Conservation (phyloP, 2,797 vertebrate species). For the Luscinia luscinia region DNA sequence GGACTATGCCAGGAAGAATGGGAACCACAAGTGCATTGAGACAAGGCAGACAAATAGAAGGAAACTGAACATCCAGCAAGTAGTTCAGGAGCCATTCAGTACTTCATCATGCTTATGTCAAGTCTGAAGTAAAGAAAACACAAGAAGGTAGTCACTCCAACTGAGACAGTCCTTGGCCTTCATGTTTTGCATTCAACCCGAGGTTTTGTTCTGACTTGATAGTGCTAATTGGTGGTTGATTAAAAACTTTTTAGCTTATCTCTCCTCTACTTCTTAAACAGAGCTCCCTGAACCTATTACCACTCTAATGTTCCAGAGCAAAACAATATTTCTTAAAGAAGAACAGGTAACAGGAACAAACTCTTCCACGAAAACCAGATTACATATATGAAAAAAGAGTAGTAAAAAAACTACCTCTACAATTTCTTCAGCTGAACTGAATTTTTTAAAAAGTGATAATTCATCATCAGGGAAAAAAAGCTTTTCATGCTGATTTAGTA, state of each 20-base stretch:
- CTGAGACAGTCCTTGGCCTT: neutral
- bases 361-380: neutral
- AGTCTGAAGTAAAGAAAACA: neutral
- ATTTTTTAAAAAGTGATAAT: neutral
- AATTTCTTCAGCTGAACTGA: neutral
- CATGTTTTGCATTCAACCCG: neutral
- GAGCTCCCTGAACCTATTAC: neutral
- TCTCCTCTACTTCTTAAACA: neutral
- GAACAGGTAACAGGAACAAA: neutral
- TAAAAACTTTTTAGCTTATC: neutral
- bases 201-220: neutral
- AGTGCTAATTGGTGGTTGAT: neutral
- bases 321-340: neutral
- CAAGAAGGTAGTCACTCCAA: neutral
- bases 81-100: neutral
- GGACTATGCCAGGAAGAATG: neutral
- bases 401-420: neutral
- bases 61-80: neutral
- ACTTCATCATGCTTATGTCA: neutral
- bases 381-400: neutral
- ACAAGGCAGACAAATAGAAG: neutral
- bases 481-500: neutral
- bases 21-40: neutral
- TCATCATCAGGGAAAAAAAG: neutral
- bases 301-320: neutral